A percentile compares a stretch with the other conserved stretches of the same genome.
Conservation (phyloP, 1,140 invertebrate genomes). For the Ostrea denselamellosa region DNA sequence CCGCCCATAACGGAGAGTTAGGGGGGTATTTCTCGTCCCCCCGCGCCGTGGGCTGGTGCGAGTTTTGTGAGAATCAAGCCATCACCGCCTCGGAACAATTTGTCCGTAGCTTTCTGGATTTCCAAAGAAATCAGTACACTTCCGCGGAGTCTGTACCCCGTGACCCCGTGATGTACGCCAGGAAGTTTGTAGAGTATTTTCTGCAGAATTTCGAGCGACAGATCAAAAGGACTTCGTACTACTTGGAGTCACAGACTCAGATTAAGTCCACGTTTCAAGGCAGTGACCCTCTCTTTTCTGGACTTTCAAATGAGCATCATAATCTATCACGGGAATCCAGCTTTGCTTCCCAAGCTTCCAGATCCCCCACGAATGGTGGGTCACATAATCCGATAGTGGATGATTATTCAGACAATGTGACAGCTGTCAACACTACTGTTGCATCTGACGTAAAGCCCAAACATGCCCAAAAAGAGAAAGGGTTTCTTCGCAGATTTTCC, state of each 20-base stretch:
- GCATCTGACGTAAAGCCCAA: not conserved
- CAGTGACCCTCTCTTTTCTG: slow-evolving; percentile 41
- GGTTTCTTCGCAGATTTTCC: slow-evolving; percentile 83
- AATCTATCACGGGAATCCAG: slow-evolving; percentile 36
- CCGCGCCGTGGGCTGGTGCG: slow-evolving; percentile 75
- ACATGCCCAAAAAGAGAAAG: slow-evolving; percentile 84
- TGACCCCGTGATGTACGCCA: slow-evolving; percentile 84
- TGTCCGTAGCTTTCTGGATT: slow-evolving; percentile 90
- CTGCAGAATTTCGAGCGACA: slow-evolving; percentile 79
- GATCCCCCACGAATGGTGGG: not conserved
- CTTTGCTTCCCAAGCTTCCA: not conserved
- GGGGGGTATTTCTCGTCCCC: slow-evolving; percentile 52
- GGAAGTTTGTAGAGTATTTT: slow-evolving; percentile 91
- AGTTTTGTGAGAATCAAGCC: slow-evolving; percentile 94
- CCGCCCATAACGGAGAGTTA: slow-evolving; percentile 66
- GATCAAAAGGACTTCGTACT: slow-evolving; percentile 63
- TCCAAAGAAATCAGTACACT: slow-evolving; percentile 85
- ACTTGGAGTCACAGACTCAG: slow-evolving; percentile 37
- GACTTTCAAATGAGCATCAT: not conserved
- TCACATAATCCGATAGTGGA: slow-evolving; percentile 17
- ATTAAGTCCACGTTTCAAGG: slow-evolving; percentile 35
- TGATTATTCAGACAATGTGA: slow-evolving; percentile 85
- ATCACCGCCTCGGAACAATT: slow-evolving; percentile 90
- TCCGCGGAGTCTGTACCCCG: slow-evolving; percentile 82
- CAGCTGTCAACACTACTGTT: slow-evolving; percentile 42